Evolutionary conservation across 1,140 invertebrate species (phyloP).

Genomic region (Daktulosphaira vitifoliae): DNA sequence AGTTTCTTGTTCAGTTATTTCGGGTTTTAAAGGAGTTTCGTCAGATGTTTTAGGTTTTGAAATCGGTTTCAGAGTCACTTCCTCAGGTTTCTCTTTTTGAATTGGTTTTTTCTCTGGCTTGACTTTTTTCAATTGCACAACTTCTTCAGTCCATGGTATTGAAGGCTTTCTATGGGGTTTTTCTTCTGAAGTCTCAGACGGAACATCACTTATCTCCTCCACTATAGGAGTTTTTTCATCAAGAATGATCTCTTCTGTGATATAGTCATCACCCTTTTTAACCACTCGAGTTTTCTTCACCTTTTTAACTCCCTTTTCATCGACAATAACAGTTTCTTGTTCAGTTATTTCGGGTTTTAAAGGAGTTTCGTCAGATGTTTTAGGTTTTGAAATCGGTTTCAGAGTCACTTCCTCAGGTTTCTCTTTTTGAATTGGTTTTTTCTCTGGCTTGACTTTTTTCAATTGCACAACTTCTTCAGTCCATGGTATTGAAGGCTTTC

Average conservation of each 20-base stretch:
- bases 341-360: not conserved
- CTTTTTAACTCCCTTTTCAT: too few relatives aligned
- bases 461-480: slow-evolving; percentile 42
- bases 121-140: slow-evolving; percentile 35
- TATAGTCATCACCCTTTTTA: slow-evolving; percentile 4
- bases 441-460: slow-evolving; percentile 41
- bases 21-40: not conserved
- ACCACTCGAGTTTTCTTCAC: not conserved
- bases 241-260: not conserved
- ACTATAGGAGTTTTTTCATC: not conserved
- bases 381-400: slow-evolving; percentile 27
- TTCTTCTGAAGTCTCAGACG: slow-evolving; percentile 10
- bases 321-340: not conserved
- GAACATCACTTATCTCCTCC: slow-evolving; percentile 13
- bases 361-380: too few relatives aligned
- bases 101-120: slow-evolving; percentile 32
- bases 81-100: slow-evolving; percentile 9
- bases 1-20: not conserved
- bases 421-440: slow-evolving; percentile 40
- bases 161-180: slow-evolving; percentile 26
- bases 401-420: slow-evolving; percentile 44
- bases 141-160: slow-evolving; percentile 35
- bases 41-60: not conserved
- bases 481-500: slow-evolving; percentile 32
- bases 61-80: not conserved